Evolutionary conservation across 64 coral and sea anemone species (phyloP).

Genomic region (Montipora efflorescens): DNA sequence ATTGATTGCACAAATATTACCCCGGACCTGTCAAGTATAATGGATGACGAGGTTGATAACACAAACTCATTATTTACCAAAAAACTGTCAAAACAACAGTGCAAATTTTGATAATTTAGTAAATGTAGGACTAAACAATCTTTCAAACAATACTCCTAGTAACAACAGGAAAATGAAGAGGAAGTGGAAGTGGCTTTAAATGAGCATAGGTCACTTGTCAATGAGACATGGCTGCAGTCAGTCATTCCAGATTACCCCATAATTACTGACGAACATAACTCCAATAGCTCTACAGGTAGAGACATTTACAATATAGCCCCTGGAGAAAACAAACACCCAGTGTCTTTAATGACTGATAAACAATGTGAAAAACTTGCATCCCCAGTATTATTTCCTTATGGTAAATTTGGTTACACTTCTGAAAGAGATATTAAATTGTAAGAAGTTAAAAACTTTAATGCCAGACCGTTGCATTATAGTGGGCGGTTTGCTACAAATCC

Average conservation of each 20-base stretch:
- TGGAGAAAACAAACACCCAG: not conserved
- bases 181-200: not conserved
- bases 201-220: constrained; percentile 58
- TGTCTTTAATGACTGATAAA: not conserved
- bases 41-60: too few species aligned
- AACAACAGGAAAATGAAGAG: too few species aligned
- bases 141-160: too few species aligned
- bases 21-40: too few species aligned
- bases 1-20: too few species aligned
- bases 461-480: not conserved
- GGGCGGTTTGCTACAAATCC: not conserved
- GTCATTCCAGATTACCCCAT: constrained; percentile 42
- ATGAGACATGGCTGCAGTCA: constrained; percentile 74
- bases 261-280: not conserved
- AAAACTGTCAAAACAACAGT: too few species aligned
- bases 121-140: too few species aligned
- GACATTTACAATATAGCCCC: constrained; percentile 2
- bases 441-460: too few species aligned
- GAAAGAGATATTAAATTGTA: not conserved
- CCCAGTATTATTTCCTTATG: not conserved
- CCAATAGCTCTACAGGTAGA: not conserved
- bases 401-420: constrained; percentile 6
- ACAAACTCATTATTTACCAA: too few species aligned
- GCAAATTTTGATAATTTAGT: too few species aligned
- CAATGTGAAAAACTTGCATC: not conserved